These are phyloP conservation scores for Tolmerus cingulatus DNA, from an alignment of 2,888 invertebrate species.

Conservation along the genomic window DNA sequence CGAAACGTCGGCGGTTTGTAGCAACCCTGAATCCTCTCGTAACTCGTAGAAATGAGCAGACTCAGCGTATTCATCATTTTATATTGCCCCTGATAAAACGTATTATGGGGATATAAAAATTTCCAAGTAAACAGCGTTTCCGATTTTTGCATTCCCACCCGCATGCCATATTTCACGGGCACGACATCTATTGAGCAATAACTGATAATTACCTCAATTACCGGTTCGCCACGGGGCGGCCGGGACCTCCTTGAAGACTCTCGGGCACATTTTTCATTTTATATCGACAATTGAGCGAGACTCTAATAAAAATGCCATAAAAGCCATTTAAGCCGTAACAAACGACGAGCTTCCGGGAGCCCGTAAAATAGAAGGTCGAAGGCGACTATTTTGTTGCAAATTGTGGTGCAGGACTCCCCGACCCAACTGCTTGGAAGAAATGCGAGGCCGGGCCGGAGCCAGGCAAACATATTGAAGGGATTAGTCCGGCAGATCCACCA, in stretches of 20 bases:
- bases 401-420: not conserved
- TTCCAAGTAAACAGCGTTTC: conserved; percentile 16
- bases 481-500: conserved; percentile 1
- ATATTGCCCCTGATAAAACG: not conserved
- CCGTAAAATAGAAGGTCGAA: not conserved
- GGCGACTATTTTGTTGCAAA: conserved; percentile 28
- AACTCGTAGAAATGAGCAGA: not conserved
- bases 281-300: conserved; percentile 27
- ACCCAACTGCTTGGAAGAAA: not conserved
- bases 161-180: not conserved
- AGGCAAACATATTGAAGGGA: conserved; percentile 22
- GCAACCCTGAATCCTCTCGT: not conserved
- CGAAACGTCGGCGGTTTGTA: not conserved
- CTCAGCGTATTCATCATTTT: not conserved
- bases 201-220: conserved; percentile 36
- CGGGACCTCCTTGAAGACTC: not conserved
- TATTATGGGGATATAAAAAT: not conserved
- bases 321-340: conserved; percentile 21
- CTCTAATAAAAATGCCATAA: conserved; percentile 40
- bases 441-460: not conserved
- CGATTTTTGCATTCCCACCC: not conserved
- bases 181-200: conserved; percentile 27
- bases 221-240: not conserved
- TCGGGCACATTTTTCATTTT: conserved; percentile 30
- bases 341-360: conserved; percentile 15